Conservation (phyloP, 2,113 vertebrate species). For the Ailurus styani region DNA sequence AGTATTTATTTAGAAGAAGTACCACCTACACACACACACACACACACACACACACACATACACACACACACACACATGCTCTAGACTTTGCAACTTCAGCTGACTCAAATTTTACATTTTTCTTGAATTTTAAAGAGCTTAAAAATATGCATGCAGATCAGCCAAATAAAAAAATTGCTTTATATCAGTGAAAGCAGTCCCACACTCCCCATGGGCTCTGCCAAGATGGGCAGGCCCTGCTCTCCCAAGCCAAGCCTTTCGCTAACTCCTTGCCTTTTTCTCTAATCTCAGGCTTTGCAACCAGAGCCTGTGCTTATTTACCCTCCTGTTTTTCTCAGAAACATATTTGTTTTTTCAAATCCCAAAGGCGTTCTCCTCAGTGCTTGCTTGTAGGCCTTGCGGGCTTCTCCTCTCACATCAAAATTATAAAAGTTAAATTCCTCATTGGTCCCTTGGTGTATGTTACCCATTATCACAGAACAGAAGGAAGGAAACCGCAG, state of each 20-base stretch:
- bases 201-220: not conserved
- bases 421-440: slow-evolving; percentile 34
- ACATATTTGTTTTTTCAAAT: slow-evolving; percentile 46
- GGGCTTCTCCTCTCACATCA: slow-evolving; percentile 36
- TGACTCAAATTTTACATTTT: slow-evolving; percentile 56
- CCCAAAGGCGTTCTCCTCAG: slow-evolving; percentile 5
- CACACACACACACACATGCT: slow-evolving; percentile 29
- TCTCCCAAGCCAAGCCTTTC: not conserved
- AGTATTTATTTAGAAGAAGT: slow-evolving; percentile 53
- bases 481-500: slow-evolving; percentile 36
- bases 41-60: not conserved
- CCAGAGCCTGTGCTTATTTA: not conserved
- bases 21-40: slow-evolving; percentile 19
- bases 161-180: not conserved
- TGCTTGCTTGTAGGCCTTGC: not conserved
- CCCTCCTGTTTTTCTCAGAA: slow-evolving; percentile 34
- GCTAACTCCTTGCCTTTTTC: not conserved
- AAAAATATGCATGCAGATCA: slow-evolving; percentile 31
- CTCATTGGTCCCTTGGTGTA: not conserved
- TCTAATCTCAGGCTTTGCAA: not conserved
- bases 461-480: not conserved
- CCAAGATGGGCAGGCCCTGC: not conserved
- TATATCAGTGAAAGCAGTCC: not conserved
- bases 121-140: slow-evolving; percentile 27
- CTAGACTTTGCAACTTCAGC: slow-evolving; percentile 53